Evolutionary conservation across 2,888 invertebrate genomes (phyloP).

Genomic region (Tachina grossa): DNA sequence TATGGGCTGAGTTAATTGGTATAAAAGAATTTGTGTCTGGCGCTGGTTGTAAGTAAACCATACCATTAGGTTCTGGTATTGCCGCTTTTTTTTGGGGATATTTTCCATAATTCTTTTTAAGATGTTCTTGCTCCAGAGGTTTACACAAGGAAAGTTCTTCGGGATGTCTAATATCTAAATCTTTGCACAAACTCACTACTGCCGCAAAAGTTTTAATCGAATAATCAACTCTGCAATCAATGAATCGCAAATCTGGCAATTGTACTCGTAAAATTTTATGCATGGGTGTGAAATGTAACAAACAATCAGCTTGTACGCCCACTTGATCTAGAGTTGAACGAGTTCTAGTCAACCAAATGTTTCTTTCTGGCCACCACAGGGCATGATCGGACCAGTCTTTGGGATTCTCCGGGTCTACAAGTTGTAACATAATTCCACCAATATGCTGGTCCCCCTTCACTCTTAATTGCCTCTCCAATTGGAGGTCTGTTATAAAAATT

Average conservation of each 20-base stretch:
- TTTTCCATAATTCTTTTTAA: slow-evolving; percentile 93
- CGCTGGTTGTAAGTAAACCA: slow-evolving; percentile 82
- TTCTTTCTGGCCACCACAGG: slow-evolving; percentile 98
- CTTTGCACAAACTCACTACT: slow-evolving; percentile 94
- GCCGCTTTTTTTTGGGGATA: slow-evolving; percentile 84
- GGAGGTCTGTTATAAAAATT: slow-evolving; percentile 95
- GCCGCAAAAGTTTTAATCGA: slow-evolving; percentile 97
- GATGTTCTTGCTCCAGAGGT: slow-evolving; percentile 91
- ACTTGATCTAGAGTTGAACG: slow-evolving; percentile 98
- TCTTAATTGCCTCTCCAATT: slow-evolving; percentile 93
- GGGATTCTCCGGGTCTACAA: slow-evolving; percentile 98
- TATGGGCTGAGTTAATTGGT: slow-evolving; percentile 86
- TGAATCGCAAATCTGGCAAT: slow-evolving; percentile 94
- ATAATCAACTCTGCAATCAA: slow-evolving; percentile 97
- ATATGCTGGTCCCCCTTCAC: slow-evolving; percentile 98
- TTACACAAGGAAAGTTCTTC: slow-evolving; percentile 98
- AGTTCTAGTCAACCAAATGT: slow-evolving; percentile 96
- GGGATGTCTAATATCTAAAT: slow-evolving; percentile 96
- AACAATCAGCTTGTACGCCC: slow-evolving; percentile 96
- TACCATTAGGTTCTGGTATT: slow-evolving; percentile 81
- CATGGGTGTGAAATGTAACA: slow-evolving; percentile 98
- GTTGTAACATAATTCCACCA: slow-evolving; percentile 98
- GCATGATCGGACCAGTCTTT: slow-evolving; percentile 99
- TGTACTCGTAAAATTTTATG: slow-evolving; percentile 96
- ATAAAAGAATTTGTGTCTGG: slow-evolving; percentile 95